Evolutionary conservation across 1,140 invertebrate species (phyloP), one percentile per base, ranked within the genome.

Genomic region (Luehdorfia chinensis): DNA sequence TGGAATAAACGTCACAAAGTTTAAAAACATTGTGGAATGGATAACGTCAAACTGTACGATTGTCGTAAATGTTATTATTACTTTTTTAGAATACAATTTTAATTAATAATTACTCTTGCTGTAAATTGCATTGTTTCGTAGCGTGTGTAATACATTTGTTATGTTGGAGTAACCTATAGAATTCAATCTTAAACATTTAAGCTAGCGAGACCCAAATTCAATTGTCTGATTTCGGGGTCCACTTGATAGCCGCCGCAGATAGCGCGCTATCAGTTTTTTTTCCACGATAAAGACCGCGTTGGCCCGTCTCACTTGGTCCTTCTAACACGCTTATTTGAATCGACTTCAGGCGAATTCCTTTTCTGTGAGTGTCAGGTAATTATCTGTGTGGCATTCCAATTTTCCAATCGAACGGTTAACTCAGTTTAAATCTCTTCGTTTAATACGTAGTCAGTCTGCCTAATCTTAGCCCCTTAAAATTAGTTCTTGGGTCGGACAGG

Each of bases 341-440:
- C 77, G 71, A 63, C 61, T 75, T 80, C 74, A 65, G 73, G 64
- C 61, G 72, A 71, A 71, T 81, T 84, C 77, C 77, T 84, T 75
- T 78, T 79, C 83, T 86, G 83, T 86, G 77, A 84, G 79, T 86
- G 83, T 86, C 83, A 86, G 83, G 78, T 86, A 86, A 86, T 86
- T 86, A 86, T 86, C 83, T 86, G 71, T 84, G 83, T 83, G 83
- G 79, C 79, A 80, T 86, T 84, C 78, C 83, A 86, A 84, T 86
- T 86, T 86, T 86, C 78, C 83, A 78, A 84, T 84, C 76, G 79
- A 86, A 84, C 67, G 79, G 78, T 75, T 81, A 86, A 84, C 80
- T 86, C 83, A 83, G 73, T 86, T 84, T 85, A 85, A 85, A 83
- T 85, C 79, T 84, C 69, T 80, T 76, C 78, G 77, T 74, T 68